Conservation (phyloP, 37 sponge, comb jelly and placozoan genomes). For the Beroe ovata region DNA sequence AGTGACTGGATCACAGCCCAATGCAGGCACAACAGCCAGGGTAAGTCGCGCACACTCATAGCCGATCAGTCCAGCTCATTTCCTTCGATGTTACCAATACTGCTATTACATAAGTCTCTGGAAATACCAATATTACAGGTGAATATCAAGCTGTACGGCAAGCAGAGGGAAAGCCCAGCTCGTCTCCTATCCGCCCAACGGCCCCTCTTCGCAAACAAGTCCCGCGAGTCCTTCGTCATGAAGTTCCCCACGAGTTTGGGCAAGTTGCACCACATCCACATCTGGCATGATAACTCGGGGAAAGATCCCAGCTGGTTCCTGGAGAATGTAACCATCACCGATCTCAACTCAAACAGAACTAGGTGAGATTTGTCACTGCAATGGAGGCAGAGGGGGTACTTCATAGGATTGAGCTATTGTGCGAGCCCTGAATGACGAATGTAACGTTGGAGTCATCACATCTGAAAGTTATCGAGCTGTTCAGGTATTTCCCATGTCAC, state of each 20-base stretch:
- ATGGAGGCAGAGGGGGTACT: not conserved
- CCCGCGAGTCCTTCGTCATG: constrained; percentile 35
- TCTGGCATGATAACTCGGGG: constrained; percentile 65
- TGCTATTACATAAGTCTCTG: no score
- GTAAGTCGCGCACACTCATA: no score
- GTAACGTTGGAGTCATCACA: no score
- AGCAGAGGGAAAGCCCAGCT: constrained; percentile 45
- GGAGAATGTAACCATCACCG: constrained; percentile 64
- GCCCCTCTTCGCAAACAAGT: constrained; percentile 38
- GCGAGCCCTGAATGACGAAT: no score
- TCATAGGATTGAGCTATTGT: no score
- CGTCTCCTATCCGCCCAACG: constrained; percentile 47
- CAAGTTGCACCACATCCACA: constrained; percentile 49
- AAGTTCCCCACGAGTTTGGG: constrained; percentile 64
- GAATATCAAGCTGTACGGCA: constrained; percentile 56
- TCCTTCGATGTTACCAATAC: no score
- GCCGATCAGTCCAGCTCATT: no score
- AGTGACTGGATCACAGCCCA: constrained; percentile 62
- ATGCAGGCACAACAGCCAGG: constrained; percentile 70
- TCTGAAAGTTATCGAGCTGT: no score
- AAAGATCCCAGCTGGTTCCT: constrained; percentile 65
- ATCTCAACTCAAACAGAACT: constrained; percentile 42
- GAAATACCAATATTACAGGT: no score
- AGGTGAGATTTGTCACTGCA: no score
- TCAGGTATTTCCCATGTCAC: constrained; percentile 62